These are phyloP conservation scores for Galerucella calmariensis DNA, from an alignment of 2,888 invertebrate species.

Conservation along the genomic window DNA sequence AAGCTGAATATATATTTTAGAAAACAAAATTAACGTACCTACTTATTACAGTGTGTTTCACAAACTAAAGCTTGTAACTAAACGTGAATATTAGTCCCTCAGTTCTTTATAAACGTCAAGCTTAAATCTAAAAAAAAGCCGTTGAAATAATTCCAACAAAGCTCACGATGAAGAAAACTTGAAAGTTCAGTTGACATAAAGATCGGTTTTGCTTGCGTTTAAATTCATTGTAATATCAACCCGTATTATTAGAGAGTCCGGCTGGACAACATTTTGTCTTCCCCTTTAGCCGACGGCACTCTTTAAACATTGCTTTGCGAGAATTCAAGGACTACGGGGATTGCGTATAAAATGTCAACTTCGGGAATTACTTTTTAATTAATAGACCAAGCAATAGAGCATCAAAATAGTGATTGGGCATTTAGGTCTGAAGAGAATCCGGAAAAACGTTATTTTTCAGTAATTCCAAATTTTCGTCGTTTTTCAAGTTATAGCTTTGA, in stretches of 20 bases:
- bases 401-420: too few relatives aligned
- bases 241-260: constrained; percentile 30
- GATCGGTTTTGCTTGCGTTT: constrained; percentile 31
- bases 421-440: too few relatives aligned
- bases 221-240: constrained; percentile 30
- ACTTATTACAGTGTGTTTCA: constrained; percentile 3
- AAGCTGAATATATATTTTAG: too few relatives aligned
- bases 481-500: too few relatives aligned
- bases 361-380: neutral
- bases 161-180: constrained; percentile 27
- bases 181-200: constrained; percentile 40
- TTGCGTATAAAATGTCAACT: neutral
- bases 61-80: constrained; percentile 14
- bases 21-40: neutral
- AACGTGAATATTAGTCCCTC: neutral
- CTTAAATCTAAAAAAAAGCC: constrained; percentile 12
- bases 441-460: too few relatives aligned
- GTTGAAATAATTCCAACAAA: constrained; percentile 34
- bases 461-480: too few relatives aligned
- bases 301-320: neutral
- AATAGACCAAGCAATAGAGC: too few relatives aligned
- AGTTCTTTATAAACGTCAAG: constrained; percentile 9
- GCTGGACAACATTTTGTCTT: constrained; percentile 33
- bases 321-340: neutral
- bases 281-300: constrained; percentile 5